Evolutionary conservation across 92 coral and sea anemone species (phyloP), one percentile per base, ranked within the genome.

Genomic region (Siderastrea radians): DNA sequence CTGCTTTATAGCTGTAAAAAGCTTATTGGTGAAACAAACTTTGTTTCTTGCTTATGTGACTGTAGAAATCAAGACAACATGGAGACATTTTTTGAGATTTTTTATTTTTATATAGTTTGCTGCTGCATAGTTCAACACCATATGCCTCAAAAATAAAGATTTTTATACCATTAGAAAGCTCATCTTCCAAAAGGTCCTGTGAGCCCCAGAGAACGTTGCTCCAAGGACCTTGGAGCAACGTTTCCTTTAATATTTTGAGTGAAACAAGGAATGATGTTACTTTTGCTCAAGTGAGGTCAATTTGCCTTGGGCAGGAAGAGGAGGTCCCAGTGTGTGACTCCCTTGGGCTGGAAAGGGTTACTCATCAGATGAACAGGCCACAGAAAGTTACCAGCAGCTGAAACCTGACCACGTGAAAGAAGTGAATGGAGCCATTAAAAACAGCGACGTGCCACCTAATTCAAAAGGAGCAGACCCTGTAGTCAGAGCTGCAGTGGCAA

Each of bases 391-490:
- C 66, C 66, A n/a, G 17, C 74, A 68, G 15, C 50, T 68, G 49
- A 74, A 51, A 57, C 4, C 79, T n/a, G 62, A 74, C 44, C 61
- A 74, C 43, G 79, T 74, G 12, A 74, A 74, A 16, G 66, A 75
- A 52, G 49, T 75, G 49, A 75, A 75, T 64, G 7, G 64, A 54
- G 80, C 47, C 80, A 75, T 75, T 75, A 14, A 52, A 75, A 75
- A 75, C 52, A 64, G 80, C 80, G 65, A 75, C 7, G 8, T 75
- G 66, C 80, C 80, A 54, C 64, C 79, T 4, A 75, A 75, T 51
- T 75, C 80, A 53, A 75, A 75, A n/a, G 80, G 80, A 75, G 66
- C 80, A 17, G 80, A 75, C 80, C 80, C 51, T 53, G 80, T 75
- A 53, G 80, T 58, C 47, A 53, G 62, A n/a, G 80, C 51, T 17